Percentiles rank a stretch among this genome's conserved stretches.
Conservation (phyloP, 2,113 vertebrate species). For the Pterocles orientalis region DNA sequence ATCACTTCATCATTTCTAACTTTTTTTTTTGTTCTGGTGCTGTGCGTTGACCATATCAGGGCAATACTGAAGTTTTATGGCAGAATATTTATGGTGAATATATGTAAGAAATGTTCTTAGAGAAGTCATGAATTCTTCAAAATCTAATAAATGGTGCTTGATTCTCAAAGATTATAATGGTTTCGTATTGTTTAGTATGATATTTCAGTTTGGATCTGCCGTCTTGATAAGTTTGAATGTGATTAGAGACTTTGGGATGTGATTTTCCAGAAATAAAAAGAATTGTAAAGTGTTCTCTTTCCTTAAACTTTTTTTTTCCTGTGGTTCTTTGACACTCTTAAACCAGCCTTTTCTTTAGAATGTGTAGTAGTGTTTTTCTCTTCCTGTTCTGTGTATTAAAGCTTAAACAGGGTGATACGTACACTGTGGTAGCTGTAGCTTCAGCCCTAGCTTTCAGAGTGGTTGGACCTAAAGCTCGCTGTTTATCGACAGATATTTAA, state of each 20-base stretch:
- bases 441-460: not conserved
- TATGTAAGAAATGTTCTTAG: not conserved
- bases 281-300: not conserved
- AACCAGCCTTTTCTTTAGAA: not conserved
- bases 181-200: rapidly evolving
- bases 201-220: not conserved
- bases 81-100: not conserved
- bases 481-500: not conserved
- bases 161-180: not conserved
- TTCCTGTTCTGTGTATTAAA: not conserved
- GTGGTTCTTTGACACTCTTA: not conserved
- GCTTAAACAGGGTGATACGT: not conserved
- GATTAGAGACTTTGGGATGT: not conserved
- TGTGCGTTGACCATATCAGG: not conserved
- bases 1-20: not conserved
- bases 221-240: not conserved
- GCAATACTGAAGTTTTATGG: not conserved
- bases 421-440: not conserved
- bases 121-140: not conserved
- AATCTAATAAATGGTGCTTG: not conserved
- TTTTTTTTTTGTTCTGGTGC: not conserved
- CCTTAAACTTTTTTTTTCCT: rapidly evolving
- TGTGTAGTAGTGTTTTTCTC: not conserved
- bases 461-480: not conserved
- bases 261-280: not conserved